phyloP scores from a whole-genome alignment of 2,113 vertebrate genomes.

The Neopipo cinnamomea region DNA sequence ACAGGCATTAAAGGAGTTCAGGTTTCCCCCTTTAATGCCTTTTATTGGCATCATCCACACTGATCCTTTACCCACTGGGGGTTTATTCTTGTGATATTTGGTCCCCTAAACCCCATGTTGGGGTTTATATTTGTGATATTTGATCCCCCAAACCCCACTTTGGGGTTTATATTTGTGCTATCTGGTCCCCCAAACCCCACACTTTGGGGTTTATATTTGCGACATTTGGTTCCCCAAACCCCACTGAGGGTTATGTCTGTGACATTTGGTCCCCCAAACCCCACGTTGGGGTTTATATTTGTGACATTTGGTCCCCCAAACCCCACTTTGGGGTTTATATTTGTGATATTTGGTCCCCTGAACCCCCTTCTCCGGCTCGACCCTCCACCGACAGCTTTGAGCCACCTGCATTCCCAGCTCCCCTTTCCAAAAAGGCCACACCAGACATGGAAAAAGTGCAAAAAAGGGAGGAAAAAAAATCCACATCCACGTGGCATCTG shows the following conservation, averaged over 20 bases:
- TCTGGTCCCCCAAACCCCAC: too few species aligned
- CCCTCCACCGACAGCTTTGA: not conserved
- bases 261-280: not conserved
- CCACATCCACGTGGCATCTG: not conserved
- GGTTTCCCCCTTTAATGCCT: not conserved
- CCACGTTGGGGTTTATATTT: too few species aligned
- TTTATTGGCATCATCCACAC: not conserved
- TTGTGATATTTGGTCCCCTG: not conserved
- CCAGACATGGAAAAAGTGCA: not conserved
- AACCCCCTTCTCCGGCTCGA: not conserved
- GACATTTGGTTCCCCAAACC: too few species aligned
- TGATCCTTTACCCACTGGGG: not conserved
- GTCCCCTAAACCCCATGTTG: too few species aligned
- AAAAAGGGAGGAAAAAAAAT: not conserved
- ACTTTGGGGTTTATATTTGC: too few species aligned
- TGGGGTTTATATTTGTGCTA: not conserved
- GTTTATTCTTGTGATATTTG: not conserved
- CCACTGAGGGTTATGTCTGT: not conserved
- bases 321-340: too few species aligned
- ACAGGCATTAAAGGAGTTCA: too few species aligned
- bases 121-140: not conserved
- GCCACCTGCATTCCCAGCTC: not conserved
- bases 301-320: not conserved
- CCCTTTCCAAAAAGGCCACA: not conserved
- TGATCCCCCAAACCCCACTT: not conserved